Percentiles rank a stretch among this genome's conserved stretches.
phyloP scores from a whole-genome alignment of 2,888 invertebrate species.

The Tillus elongatus region DNA sequence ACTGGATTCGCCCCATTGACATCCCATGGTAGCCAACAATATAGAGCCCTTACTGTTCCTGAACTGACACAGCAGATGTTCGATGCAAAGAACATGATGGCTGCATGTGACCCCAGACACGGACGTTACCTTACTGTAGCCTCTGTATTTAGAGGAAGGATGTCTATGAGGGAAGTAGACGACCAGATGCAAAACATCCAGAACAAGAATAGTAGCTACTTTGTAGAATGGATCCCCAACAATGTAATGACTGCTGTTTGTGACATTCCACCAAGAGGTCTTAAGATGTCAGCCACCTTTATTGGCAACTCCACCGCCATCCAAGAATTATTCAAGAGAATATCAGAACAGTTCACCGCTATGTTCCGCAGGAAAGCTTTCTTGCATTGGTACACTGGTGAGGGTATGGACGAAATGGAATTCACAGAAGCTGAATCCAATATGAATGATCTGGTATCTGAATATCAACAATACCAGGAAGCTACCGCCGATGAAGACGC shows the following conservation, averaged over 20 bases:
- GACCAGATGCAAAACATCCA: conserved; percentile 91
- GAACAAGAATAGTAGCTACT: conserved; percentile 87
- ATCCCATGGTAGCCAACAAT: conserved; percentile 81
- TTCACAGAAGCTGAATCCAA: conserved; percentile 92
- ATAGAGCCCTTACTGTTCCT: conserved; percentile 82
- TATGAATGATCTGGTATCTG: conserved; percentile 91
- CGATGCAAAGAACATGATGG: conserved; percentile 96
- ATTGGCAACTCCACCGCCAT: conserved; percentile 91
- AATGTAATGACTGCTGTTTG: conserved; percentile 91
- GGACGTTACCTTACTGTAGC: conserved; percentile 87
- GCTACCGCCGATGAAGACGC: conserved; percentile 77
- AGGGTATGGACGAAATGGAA: conserved; percentile 97
- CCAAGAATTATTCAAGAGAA: conserved; percentile 85
- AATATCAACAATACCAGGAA: conserved; percentile 92
- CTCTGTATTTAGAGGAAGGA: conserved; percentile 82
- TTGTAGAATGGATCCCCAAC: conserved; percentile 90
- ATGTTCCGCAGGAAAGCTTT: conserved; percentile 97
- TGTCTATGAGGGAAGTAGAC: conserved; percentile 88
- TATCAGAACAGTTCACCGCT: conserved; percentile 86
- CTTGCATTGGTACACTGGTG: conserved; percentile 96
- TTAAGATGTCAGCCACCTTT: conserved; percentile 92
- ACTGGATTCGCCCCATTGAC: conserved; percentile 91
- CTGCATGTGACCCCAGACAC: conserved; percentile 87
- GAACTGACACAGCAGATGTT: conserved; percentile 91
- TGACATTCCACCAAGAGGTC: conserved; percentile 84